Conservation (phyloP, 1,140 invertebrate species). For the Galleria mellonella region DNA sequence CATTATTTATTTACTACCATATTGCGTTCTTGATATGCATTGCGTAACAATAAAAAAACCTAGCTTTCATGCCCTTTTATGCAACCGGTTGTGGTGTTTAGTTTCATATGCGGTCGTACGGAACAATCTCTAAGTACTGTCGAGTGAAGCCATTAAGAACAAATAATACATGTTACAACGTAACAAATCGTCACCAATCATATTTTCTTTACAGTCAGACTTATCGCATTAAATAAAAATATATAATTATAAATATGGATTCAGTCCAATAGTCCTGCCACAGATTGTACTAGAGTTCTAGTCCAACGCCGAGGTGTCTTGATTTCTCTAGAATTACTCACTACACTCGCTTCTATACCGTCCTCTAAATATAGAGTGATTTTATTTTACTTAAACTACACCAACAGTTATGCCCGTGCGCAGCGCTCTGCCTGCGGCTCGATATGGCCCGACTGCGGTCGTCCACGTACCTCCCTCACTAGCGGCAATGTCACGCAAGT, state of each 20-base stretch:
- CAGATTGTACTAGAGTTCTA: conserved; percentile 17
- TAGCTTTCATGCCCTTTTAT: conserved; percentile 63
- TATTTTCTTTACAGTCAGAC: conserved; percentile 65
- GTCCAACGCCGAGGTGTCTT: conserved; percentile 16
- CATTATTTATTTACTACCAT: conserved; percentile 74
- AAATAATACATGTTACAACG: conserved; percentile 56
- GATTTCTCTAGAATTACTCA: conserved; percentile 17
- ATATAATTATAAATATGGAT: conserved; percentile 67
- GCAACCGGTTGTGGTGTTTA: conserved; percentile 39
- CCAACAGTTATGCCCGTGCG: conserved; percentile 14
- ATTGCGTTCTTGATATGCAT: conserved; percentile 74
- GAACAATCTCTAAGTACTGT: conserved; percentile 56
- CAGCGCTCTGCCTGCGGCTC: background rate
- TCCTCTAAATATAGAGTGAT: conserved; percentile 20
- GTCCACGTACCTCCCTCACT: conserved; percentile 13
- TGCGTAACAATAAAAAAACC: conserved; percentile 74
- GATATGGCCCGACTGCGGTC: too few species aligned
- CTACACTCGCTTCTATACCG: conserved; percentile 8
- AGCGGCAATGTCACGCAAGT: conserved; percentile 13
- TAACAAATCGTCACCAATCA: conserved; percentile 48
- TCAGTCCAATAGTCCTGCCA: conserved; percentile 28
- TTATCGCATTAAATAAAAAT: conserved; percentile 72
- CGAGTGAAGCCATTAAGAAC: conserved; percentile 60
- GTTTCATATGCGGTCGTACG: conserved; percentile 18
- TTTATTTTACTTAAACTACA: conserved; percentile 22